Evolutionary conservation across 2,113 vertebrate genomes (phyloP), one percentile per base, ranked within the genome.

Genomic region (Microcebus ravelobensis): DNA sequence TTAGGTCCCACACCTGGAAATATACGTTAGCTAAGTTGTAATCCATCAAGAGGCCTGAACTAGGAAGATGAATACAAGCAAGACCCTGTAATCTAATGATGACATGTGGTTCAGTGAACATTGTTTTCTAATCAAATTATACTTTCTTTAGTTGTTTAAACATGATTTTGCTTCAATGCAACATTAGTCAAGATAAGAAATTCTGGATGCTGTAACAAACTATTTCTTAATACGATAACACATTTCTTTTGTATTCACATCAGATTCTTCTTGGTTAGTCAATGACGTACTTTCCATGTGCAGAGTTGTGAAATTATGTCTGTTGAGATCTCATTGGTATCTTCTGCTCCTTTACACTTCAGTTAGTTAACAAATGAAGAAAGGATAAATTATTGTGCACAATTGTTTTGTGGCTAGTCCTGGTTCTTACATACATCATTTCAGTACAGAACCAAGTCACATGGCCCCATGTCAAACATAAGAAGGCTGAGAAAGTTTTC

Each of bases 201-300:
- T 80, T 61, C 39, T 80, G 34, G 25, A 61, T 39, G 34, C 6
- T 39, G 4, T 61, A 59, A 61, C 50, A 81, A 81, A 59, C 36
- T 79, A 39, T 29, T 48, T 77, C 45, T 90, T 68, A 31, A 71
- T 34, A 34, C 2, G 50, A 73, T 61, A 14, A 18, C 6, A 14
- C 17, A 10, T 39, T 81, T 88, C 34, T 87, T 80, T 68, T 45
- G 25, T 45, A 81, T 80, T 81, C 74, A 81, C 6, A 39, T 94
- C 23, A 80, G 14, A 6, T 55, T 82, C 21, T 6, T 23, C 27
- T 71, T 14, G 4, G 9, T 73, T 88, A 11, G 65, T 63, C 6
- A 91, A 31, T 17, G 34, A 61, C 0, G 31, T 17, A 0, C 9
- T 52, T 31, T 88, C 52, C 4, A 39, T 0, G 0, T 73, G 20